Evolutionary conservation across 2,797 vertebrate genomes (phyloP).

Genomic region (Mormyrops attenuatus): DNA sequence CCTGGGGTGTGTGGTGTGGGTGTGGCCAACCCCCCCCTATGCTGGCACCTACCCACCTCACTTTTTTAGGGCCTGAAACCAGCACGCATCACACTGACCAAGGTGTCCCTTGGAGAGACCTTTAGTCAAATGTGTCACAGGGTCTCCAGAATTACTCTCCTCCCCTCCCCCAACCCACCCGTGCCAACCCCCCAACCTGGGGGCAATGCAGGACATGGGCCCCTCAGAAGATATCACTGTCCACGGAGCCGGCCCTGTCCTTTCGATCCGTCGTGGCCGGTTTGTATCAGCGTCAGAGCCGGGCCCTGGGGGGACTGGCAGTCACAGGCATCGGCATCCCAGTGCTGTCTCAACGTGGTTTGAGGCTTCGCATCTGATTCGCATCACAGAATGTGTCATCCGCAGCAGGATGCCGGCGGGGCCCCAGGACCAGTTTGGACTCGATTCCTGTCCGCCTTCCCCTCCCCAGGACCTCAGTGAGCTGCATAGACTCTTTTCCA

Average conservation of each 20-base stretch:
- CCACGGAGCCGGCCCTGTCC: neutral
- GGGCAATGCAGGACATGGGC: neutral
- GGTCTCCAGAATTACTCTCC: neutral
- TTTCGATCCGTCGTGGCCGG: conserved; percentile 50
- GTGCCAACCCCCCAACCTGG: neutral
- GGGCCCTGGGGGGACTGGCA: conserved; percentile 28
- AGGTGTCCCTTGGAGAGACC: neutral
- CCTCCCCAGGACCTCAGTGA: neutral
- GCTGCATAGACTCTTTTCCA: neutral
- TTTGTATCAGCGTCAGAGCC: conserved; percentile 51
- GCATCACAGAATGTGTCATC: conserved; percentile 28
- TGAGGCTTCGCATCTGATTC: conserved; percentile 44
- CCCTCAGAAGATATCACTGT: neutral
- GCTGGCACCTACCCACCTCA: neutral
- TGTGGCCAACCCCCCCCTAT: neutral
- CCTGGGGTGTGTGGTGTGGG: neutral
- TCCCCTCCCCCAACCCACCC: neutral
- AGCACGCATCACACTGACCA: neutral
- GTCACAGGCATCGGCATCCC: conserved; percentile 30
- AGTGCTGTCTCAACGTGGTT: conserved; percentile 47
- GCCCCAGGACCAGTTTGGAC: neutral
- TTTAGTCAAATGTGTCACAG: neutral
- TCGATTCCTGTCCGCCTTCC: neutral
- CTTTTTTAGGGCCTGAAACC: neutral
- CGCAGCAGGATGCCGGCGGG: conserved; percentile 6